Evolutionary conservation across 2,113 vertebrate species (phyloP).

Genomic region (Pagrus major): DNA sequence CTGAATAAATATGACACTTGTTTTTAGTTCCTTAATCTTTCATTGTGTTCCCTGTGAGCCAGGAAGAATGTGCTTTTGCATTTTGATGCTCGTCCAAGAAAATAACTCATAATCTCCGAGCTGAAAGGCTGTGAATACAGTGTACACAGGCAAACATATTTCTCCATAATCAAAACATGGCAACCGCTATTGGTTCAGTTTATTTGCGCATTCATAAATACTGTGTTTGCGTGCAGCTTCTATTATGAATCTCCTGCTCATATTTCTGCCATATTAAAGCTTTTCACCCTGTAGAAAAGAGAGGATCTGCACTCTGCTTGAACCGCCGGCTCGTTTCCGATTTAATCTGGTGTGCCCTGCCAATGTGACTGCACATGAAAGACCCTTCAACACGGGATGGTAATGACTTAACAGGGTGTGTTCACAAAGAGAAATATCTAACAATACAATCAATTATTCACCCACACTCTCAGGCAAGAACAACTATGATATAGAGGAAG

Average conservation of each 20-base stretch:
- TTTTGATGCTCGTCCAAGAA: constrained; percentile 40
- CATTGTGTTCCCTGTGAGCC: constrained; percentile 44
- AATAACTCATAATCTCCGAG: constrained; percentile 52
- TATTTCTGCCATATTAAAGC: constrained; percentile 61
- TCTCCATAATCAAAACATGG: constrained; percentile 53
- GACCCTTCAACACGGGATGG: constrained; percentile 40
- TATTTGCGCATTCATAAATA: constrained; percentile 58
- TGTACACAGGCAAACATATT: constrained; percentile 46
- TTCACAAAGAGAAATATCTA: constrained; percentile 61
- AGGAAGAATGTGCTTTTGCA: constrained; percentile 31
- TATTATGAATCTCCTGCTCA: constrained; percentile 30
- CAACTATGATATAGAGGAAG: constrained; percentile 11
- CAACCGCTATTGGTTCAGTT: constrained; percentile 36
- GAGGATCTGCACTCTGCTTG: constrained; percentile 56
- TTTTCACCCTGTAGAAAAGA: constrained; percentile 53
- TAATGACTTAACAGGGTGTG: constrained; percentile 55
- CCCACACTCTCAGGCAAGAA: constrained; percentile 16
- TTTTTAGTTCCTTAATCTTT: constrained; percentile 61
- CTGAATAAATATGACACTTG: constrained; percentile 62
- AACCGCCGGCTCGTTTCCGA: constrained; percentile 55
- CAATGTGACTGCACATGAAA: constrained; percentile 54
- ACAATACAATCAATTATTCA: constrained; percentile 70
- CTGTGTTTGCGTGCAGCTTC: constrained; percentile 58
- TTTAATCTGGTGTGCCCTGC: constrained; percentile 50
- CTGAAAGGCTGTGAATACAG: constrained; percentile 43